Evolutionary conservation across 2,113 vertebrate genomes (phyloP), one percentile per base, ranked within the genome.

Genomic region (Phrynocephalus versicolor): DNA sequence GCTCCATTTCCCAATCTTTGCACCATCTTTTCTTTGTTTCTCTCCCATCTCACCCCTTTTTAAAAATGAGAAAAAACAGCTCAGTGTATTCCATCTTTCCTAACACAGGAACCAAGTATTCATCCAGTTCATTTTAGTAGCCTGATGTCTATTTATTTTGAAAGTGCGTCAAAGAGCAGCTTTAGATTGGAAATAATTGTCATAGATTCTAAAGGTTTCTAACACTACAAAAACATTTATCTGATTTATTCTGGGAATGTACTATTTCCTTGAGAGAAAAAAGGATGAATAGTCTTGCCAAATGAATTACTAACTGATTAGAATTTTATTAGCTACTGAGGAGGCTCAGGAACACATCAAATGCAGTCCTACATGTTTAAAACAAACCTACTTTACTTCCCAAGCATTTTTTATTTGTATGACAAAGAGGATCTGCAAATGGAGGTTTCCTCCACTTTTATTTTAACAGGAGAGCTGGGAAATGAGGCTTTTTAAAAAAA

Each of bases 311-410:
- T 91, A 91, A 90, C 79, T 92, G 86, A 89, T 72, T 80, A 89
- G 82, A 83, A 93, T 75, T 92, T 89, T 89, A 94, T 86, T 92
- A 87, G 90, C 93, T 89, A 94, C 87, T 90, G 86, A 92, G 55
- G 51, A 69, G 74, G 73, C 82, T 58, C 88, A 9, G 0, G 80
- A 91, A 62, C 55, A 91, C 85, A 91, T 87, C 69, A 80, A 86
- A 85, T 89, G 89, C 80, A 79, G 82, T 77, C 82, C 87, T 72
- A 86, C 79, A 88, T 45, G 65, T 88, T 93, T 86, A 88, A 92
- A 83, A 77, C 87, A 89, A 93, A 86, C 84, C 91, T 85, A 92
- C 92, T 90, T 92, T 81, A 37, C 87, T 94, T 88, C 55, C 93
- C 45, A 91, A 51, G 87, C 89, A 94, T 89, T 93, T 91, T 76